These are phyloP conservation scores for Nylanderia fulva DNA, from an alignment of 1,140 invertebrate species.

Conservation along the genomic window DNA sequence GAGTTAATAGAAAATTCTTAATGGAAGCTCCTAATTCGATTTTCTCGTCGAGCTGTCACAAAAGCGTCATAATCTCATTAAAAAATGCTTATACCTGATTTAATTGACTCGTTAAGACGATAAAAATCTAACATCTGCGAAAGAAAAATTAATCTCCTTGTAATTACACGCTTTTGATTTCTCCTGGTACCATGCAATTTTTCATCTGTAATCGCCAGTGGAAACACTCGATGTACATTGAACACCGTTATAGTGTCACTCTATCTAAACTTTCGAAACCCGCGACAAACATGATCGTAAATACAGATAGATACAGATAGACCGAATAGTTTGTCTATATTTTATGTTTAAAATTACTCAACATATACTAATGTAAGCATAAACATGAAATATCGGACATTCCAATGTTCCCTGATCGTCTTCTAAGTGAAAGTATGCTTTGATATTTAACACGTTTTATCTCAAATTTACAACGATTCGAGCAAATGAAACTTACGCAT, in stretches of 20 bases:
- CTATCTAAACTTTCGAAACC: slow-evolving; percentile 44
- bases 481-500: background rate
- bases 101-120: slow-evolving; percentile 75
- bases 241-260: slow-evolving; percentile 40
- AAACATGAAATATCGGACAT: slow-evolving; percentile 7
- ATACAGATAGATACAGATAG: too few species aligned
- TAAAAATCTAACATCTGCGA: slow-evolving; percentile 48
- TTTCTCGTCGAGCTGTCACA: background rate
- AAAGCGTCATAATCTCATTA: background rate
- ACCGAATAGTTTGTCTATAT: background rate
- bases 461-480: background rate
- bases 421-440: background rate
- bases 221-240: background rate
- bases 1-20: slow-evolving; percentile 8
- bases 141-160: slow-evolving; percentile 68
- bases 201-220: slow-evolving; percentile 53
- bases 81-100: slow-evolving; percentile 61
- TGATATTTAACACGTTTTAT: background rate
- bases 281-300: background rate
- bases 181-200: slow-evolving; percentile 43
- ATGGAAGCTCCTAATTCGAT: slow-evolving; percentile 13
- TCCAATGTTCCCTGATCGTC: background rate
- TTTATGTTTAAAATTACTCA: background rate
- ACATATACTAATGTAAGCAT: too few species aligned
- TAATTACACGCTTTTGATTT: slow-evolving; percentile 60